Conservation (phyloP, 2,113 vertebrate genomes). For the Amazona vittata region DNA sequence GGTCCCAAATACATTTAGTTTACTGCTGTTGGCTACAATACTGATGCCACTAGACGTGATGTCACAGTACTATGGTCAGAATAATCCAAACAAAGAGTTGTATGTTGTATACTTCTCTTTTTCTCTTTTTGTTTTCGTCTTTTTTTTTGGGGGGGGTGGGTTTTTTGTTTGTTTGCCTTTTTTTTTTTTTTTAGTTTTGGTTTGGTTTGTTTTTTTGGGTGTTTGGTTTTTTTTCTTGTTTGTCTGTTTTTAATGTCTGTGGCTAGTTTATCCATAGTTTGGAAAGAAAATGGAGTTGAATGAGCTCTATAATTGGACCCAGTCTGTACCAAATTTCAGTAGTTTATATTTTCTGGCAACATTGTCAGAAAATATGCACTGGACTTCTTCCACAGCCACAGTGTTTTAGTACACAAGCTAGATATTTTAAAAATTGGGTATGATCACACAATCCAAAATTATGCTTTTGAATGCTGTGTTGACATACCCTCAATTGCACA, state of each 20-base stretch:
- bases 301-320: neutral
- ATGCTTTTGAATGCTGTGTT: neutral
- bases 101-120: neutral
- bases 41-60: neutral
- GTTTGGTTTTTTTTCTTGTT: neutral
- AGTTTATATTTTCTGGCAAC: constrained; percentile 4
- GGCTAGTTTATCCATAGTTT: neutral
- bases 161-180: too few relatives aligned
- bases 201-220: neutral
- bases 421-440: neutral
- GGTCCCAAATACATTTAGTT: neutral
- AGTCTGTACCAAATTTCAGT: neutral
- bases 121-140: neutral
- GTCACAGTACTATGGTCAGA: neutral
- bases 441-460: neutral
- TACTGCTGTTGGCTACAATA: neutral
- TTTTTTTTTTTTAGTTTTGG: neutral
- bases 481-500: neutral
- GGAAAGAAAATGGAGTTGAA: neutral
- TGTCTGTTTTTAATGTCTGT: neutral
- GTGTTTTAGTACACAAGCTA: neutral
- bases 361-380: neutral
- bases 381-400: neutral
- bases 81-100: neutral
- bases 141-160: neutral